These are phyloP conservation scores for Ia io DNA, from an alignment of 2,113 vertebrate species.

Conservation along the genomic window DNA sequence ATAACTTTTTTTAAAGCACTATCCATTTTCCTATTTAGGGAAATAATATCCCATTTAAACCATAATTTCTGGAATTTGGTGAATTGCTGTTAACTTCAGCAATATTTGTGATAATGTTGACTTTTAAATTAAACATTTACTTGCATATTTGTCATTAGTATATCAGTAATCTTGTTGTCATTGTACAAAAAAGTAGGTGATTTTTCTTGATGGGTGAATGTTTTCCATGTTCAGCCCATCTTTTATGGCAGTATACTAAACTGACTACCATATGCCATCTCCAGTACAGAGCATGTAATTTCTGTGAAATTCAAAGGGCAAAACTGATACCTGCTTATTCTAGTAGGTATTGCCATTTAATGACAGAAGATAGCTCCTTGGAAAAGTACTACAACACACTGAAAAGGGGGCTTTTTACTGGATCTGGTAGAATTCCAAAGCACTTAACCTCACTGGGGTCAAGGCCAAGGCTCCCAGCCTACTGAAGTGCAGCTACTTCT, in stretches of 20 bases:
- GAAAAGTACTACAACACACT: background rate
- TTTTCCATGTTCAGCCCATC: background rate
- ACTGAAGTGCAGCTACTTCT: background rate
- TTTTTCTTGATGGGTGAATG: background rate
- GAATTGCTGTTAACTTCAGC: background rate
- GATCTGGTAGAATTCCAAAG: slow-evolving; percentile 53
- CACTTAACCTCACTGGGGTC: slow-evolving; percentile 30
- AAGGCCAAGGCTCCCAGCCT: background rate
- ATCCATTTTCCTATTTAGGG: background rate
- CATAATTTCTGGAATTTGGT: slow-evolving; percentile 9
- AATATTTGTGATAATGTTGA: background rate
- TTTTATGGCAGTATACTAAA: background rate
- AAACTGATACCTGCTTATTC: slow-evolving; percentile 6
- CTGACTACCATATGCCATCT: background rate
- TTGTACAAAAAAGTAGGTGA: background rate
- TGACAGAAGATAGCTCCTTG: background rate
- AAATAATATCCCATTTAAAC: background rate
- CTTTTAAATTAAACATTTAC: slow-evolving; percentile 43
- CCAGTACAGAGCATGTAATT: background rate
- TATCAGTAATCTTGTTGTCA: background rate
- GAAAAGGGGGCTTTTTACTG: slow-evolving; percentile 6
- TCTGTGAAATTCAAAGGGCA: slow-evolving; percentile 9
- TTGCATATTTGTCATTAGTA: background rate
- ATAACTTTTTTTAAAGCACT: background rate
- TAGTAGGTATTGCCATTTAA: background rate